Evolutionary conservation across 2,888 invertebrate species (phyloP), one percentile per base, ranked within the genome.

Genomic region (Pheosia tremula): DNA sequence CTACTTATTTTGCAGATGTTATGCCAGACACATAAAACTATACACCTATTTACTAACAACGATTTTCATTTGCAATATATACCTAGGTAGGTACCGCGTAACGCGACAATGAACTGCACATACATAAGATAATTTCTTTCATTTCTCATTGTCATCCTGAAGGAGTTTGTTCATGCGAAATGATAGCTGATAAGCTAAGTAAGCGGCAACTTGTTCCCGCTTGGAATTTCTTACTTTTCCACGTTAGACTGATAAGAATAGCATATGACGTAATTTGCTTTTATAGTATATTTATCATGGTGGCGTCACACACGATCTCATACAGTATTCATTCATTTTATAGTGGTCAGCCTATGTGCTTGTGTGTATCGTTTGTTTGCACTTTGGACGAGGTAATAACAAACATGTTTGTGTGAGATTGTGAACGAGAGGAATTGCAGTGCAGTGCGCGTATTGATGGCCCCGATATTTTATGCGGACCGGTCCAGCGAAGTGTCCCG

Each of bases 281-380:
- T 76, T 81, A 79, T 79, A 82, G 75, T 78, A 73, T 74, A 79
- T 78, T 77, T 79, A 81, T 82, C 74, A 78, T 75, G 56, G 63
- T 66, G 57, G 60, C 76, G 75, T 80, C 80, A 80, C 67, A 71
- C 68, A 64, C 74, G 69, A 69, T 60, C 72, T 74, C 72, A 75
- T 75, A 71, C 65, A 69, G 60, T 74, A 70, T 73, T 73, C 79
- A 79, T 80, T 80, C 79, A 79, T 74, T 72, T 74, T 72, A 68
- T 72, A 61, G 67, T 73, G 64, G 69, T 58, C 67, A 64, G 59
- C 39, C 62, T 57, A 62, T 58, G 69, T 67, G 66, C 63, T 64
- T 64, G 61, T 53, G 59, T 24, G 62, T 65, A 62, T 62, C 61
- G 62, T 64, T 65, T 64, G 56, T 59, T 64, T 65, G 71, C 69